A percentile compares a stretch with the other conserved stretches of the same genome.
Evolutionary conservation across 2,888 invertebrate genomes (phyloP).

Genomic region (Toxonevra muliebris): DNA sequence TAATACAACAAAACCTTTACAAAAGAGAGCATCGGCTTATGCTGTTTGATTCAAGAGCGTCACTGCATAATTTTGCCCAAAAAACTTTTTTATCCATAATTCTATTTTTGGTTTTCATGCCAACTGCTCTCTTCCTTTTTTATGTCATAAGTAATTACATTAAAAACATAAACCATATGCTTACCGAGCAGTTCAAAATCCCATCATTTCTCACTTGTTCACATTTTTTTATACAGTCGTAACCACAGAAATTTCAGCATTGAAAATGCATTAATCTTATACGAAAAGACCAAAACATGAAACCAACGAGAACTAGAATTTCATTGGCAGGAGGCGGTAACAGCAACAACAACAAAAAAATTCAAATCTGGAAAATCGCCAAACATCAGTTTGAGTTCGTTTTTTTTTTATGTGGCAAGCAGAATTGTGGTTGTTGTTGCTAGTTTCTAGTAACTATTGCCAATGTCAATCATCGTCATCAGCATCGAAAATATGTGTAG

Average conservation of each 20-base stretch:
- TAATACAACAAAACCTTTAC: too few relatives aligned
- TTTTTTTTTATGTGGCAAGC: not conserved
- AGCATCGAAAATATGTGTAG: too few relatives aligned
- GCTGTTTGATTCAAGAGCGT: too few relatives aligned
- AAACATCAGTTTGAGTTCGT: constrained; percentile 4
- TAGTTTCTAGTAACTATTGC: constrained; percentile 7
- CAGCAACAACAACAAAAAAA: not conserved
- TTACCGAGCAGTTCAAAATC: not conserved
- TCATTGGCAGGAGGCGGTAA: not conserved
- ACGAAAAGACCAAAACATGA: not conserved
- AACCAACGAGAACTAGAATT: not conserved
- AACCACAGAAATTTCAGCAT: constrained; percentile 9
- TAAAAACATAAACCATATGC: too few relatives aligned
- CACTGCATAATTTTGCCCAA: too few relatives aligned
- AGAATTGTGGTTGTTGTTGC: not conserved
- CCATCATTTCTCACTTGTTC: not conserved
- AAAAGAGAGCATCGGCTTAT: too few relatives aligned
- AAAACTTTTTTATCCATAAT: too few relatives aligned
- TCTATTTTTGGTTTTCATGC: too few relatives aligned
- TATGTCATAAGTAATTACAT: too few relatives aligned
- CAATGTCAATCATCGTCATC: constrained; percentile 26
- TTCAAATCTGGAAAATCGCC: constrained; percentile 32
- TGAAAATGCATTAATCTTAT: constrained; percentile 28
- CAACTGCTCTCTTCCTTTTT: too few relatives aligned
- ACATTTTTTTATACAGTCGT: not conserved